phyloP scores from a whole-genome alignment of 1,140 invertebrate species.

The Chionoecetes opilio region DNA sequence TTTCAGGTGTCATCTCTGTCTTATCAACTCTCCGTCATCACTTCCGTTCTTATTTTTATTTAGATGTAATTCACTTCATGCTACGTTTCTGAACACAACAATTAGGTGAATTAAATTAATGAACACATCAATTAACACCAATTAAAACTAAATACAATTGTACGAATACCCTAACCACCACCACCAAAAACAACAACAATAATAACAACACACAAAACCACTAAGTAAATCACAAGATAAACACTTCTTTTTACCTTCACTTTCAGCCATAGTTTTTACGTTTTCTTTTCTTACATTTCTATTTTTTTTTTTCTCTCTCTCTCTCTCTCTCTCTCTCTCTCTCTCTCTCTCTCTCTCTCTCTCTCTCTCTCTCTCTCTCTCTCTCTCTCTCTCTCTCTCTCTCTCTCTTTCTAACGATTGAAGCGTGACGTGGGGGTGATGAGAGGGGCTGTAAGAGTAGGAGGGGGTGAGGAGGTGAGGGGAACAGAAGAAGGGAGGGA shows the following conservation, averaged over 20 bases:
- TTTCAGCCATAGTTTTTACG: not conserved
- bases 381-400: slow-evolving; percentile 3
- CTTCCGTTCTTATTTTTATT: not conserved
- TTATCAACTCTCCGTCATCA: not conserved
- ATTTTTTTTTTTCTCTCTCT: not conserved
- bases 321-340: slow-evolving; percentile 8
- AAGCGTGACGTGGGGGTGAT: no score
- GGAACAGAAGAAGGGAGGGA: not conserved
- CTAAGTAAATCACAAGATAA: not conserved
- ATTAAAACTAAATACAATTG: no score
- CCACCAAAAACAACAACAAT: not conserved
- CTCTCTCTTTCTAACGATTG: not conserved
- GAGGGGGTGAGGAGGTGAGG: not conserved
- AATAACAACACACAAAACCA: not conserved
- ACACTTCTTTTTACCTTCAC: not conserved
- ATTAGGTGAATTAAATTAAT: no score
- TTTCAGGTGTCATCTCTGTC: not conserved
- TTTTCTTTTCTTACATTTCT: not conserved
- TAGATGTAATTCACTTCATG: no score
- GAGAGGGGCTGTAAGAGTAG: no score
- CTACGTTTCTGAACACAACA: no score
- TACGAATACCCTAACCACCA: not conserved
- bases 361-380: not conserved
- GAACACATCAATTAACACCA: no score
- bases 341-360: not conserved